These are phyloP conservation scores for Sus cebifrons DNA, from an alignment of 2,797 vertebrate species.

Conservation along the genomic window DNA sequence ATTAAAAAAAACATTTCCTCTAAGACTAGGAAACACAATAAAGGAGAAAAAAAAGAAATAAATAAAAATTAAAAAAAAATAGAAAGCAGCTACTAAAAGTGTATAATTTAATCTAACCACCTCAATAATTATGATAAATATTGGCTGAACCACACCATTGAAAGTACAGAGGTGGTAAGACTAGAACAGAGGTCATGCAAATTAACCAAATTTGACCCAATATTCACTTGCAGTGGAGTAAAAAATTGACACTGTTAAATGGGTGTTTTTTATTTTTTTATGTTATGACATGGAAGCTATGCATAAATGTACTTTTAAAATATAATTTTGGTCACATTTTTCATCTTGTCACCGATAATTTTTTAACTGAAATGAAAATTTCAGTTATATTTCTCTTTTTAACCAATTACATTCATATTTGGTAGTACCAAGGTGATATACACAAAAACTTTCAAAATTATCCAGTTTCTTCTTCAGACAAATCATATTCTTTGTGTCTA, in stretches of 20 bases:
- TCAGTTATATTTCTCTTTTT: not conserved
- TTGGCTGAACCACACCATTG: not conserved
- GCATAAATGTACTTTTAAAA: not conserved
- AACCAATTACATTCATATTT: conserved; percentile 34
- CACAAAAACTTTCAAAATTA: not conserved
- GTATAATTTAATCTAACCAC: not conserved
- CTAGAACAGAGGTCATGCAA: not conserved
- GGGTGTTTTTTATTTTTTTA: not conserved
- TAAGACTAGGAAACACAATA: not conserved
- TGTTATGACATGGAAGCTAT: not conserved
- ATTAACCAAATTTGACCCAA: not conserved
- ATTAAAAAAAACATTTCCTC: not conserved
- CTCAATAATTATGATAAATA: conserved; percentile 1
- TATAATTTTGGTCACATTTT: not conserved
- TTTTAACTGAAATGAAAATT: not conserved
- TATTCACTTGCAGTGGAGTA: not conserved
- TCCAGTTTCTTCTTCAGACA: not conserved
- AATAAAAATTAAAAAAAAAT: not conserved
- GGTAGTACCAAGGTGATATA: not conserved
- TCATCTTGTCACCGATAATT: not conserved
- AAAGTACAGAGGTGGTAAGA: not conserved
- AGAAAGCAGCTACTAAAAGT: not conserved
- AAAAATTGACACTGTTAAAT: not conserved
- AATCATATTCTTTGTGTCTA: not conserved
- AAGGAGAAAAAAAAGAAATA: not conserved